A percentile compares a stretch with the other conserved stretches of the same genome.
phyloP scores from a whole-genome alignment of 2,888 invertebrate species.

The Dicycla oo region DNA sequence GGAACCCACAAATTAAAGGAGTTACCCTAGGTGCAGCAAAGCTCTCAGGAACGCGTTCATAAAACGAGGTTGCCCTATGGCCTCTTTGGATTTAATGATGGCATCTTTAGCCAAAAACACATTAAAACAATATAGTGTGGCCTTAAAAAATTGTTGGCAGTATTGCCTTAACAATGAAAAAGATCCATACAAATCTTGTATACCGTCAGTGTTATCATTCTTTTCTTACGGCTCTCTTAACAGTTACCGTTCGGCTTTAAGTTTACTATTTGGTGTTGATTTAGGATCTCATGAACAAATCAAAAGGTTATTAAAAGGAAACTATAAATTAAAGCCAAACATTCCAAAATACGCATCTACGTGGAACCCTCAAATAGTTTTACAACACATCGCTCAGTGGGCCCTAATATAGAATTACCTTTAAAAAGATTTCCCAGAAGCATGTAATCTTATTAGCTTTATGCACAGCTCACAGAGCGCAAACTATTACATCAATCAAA shows the following conservation, averaged over 20 bases:
- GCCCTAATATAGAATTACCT: not conserved
- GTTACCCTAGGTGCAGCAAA: not conserved
- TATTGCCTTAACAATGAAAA: conserved; percentile 1
- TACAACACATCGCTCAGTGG: not conserved
- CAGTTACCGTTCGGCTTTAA: too few species aligned
- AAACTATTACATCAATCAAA: not conserved
- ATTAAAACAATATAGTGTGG: not conserved
- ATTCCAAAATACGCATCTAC: too few species aligned
- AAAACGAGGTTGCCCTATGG: not conserved
- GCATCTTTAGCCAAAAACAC: not conserved
- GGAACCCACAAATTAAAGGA: not conserved
- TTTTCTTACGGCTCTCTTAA: not conserved
- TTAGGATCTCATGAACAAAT: too few species aligned
- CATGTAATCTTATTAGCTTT: not conserved
- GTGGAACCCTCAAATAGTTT: conserved; percentile 3
- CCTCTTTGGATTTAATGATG: not conserved
- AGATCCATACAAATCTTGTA: conserved; percentile 2
- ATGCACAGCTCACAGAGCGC: too few species aligned
- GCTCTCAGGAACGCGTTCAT: not conserved
- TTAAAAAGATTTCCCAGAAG: not conserved
- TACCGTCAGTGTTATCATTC: not conserved
- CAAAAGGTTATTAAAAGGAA: too few species aligned
- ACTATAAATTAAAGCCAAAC: too few species aligned
- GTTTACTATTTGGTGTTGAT: not conserved
- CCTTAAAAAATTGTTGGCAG: not conserved